A percentile compares a stretch with the other conserved stretches of the same genome.
Evolutionary conservation across 2,888 invertebrate genomes (phyloP).

Genomic region (Siphonodentalium dalli): DNA sequence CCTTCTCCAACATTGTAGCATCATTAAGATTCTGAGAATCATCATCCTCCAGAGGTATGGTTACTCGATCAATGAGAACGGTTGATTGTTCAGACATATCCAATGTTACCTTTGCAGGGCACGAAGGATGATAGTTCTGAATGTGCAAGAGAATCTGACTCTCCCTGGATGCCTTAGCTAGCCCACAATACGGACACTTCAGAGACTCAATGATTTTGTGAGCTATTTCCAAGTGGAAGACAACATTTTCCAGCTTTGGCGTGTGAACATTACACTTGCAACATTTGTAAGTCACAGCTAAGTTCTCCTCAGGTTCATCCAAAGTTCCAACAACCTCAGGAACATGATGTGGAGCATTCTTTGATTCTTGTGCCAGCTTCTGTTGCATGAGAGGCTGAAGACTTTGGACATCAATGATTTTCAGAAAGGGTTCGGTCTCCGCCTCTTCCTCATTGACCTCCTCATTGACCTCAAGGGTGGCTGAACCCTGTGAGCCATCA

Average conservation of each 20-base stretch:
- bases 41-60: conserved; percentile 38
- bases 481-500: too few species aligned
- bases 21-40: conserved; percentile 37
- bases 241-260: conserved; percentile 48
- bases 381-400: too few species aligned
- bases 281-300: conserved; percentile 46
- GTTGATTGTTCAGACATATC: conserved; percentile 50
- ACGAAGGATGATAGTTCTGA: conserved; percentile 41
- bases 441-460: too few species aligned
- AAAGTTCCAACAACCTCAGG: too few species aligned
- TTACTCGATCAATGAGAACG: conserved; percentile 43
- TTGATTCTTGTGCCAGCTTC: too few species aligned
- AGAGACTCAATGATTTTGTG: conserved; percentile 44
- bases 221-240: conserved; percentile 44
- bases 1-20: conserved; percentile 41
- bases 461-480: too few species aligned
- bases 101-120: conserved; percentile 47
- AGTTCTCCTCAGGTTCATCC: conserved; percentile 18
- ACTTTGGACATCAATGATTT: too few species aligned
- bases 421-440: too few species aligned
- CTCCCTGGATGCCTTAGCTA: conserved; percentile 44
- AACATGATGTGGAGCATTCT: too few species aligned
- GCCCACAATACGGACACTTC: conserved; percentile 50
- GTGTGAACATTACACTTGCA: conserved; percentile 53
- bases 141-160: conserved; percentile 46